Base-by-base conservation (phyloP, 92 coral and sea anemone genomes). In the Paragorgia papillata region DNA sequence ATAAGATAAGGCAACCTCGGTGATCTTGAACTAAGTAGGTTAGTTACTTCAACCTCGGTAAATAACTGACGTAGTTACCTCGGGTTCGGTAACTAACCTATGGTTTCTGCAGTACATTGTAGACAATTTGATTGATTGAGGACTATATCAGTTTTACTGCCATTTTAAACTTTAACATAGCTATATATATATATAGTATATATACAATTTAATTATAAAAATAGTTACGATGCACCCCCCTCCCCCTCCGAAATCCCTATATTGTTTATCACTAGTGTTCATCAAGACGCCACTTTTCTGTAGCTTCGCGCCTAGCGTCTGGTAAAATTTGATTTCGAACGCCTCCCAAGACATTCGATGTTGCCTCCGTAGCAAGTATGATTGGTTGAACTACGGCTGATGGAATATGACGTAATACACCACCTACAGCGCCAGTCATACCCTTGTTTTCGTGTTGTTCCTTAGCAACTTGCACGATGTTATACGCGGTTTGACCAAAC, bases 391-490 rank as follows among this genome's bases (percentile, higher is more conserved):
- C 99, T 21, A 95, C 88, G 5, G 97, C 92, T 21, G 99, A 93
- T 0, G 99, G 99, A 55, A 95, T 89, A 81, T 95, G 99, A 49
- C 99, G 82, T 66, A 95, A 76, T 10, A 95, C 97, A 19, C 99
- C 99, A 0, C 99, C 99, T 32, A 95, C 96, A 43, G 97, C 99
- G 41, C 99, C 99, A 3, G 99, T 95, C 50, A 95, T 83, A 18
- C 99, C 99, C 44, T 89, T 95, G 58, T 91, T 90, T 59, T 95
- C 97, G 74, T 95, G 99, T 25, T 95, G 97, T 28, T 95, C 99
- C 57, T 85, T 86, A n/a, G 99, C 99, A 33, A 95, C 99, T 81
- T 85, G 88, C 18, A 91, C 97, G 53, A 95, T 89, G 74, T 87
- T 95, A 8, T 88, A 84, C 25, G 99, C 99, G 0, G 99, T 91